A percentile compares a stretch with the other conserved stretches of the same genome.
Evolutionary conservation across 2,797 vertebrate genomes (phyloP).

Genomic region (Chiloscyllium punctatum): DNA sequence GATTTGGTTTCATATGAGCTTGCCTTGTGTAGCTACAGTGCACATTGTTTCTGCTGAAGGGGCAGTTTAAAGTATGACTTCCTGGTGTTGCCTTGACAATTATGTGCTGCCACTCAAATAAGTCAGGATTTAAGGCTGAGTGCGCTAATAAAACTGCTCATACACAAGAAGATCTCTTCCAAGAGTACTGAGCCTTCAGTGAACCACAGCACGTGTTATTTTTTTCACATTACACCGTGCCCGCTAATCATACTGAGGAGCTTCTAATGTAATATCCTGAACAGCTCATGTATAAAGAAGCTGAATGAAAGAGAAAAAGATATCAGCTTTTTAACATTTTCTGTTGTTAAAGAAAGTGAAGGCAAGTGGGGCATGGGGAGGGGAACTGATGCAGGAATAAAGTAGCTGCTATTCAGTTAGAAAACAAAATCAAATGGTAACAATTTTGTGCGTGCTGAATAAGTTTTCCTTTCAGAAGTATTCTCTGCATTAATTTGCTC

Average conservation of each 20-base stretch:
- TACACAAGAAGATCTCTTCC: conserved; percentile 47
- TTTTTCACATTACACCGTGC: conserved; percentile 44
- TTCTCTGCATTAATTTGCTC: background rate
- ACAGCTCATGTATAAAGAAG: conserved; percentile 57
- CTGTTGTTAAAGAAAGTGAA: conserved; percentile 60
- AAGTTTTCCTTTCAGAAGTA: conserved; percentile 44
- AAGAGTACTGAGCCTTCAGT: conserved; percentile 49
- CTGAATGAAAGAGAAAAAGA: conserved; percentile 52
- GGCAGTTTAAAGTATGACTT: conserved; percentile 37
- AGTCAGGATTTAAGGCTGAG: conserved; percentile 48
- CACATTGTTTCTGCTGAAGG: conserved; percentile 18
- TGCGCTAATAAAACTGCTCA: conserved; percentile 46
- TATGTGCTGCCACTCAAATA: conserved; percentile 42
- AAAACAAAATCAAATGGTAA: conserved; percentile 64
- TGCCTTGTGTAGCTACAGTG: background rate
- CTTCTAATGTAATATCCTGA: conserved; percentile 56
- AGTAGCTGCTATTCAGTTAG: conserved; percentile 57
- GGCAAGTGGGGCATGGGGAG: conserved; percentile 54
- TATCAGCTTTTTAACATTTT: conserved; percentile 60
- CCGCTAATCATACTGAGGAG: conserved; percentile 43
- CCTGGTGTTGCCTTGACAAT: conserved; percentile 43
- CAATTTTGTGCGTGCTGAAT: conserved; percentile 49
- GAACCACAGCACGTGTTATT: conserved; percentile 51
- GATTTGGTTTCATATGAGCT: background rate
- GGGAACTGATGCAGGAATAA: conserved; percentile 43